These are phyloP conservation scores for Rhinatrema bivittatum DNA, from an alignment of 2,797 vertebrate genomes.

Conservation along the genomic window DNA sequence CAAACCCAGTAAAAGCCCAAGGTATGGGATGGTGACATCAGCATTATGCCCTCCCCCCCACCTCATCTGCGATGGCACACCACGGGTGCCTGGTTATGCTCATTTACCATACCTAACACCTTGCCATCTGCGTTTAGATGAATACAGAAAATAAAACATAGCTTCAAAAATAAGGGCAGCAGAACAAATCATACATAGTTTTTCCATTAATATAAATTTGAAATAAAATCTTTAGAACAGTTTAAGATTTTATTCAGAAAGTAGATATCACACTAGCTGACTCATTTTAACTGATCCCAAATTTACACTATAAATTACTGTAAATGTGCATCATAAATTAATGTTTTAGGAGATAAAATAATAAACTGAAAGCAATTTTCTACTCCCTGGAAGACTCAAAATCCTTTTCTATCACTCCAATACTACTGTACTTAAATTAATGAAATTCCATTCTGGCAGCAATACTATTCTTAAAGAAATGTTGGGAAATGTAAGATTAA, in stretches of 20 bases:
- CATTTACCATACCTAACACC: constrained; percentile 26
- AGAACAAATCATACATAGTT: not conserved
- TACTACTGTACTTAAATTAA: constrained; percentile 74
- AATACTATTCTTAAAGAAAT: constrained; percentile 63
- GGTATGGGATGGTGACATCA: no score
- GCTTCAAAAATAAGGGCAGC: not conserved
- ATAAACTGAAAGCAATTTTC: no score
- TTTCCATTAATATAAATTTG: constrained; percentile 9
- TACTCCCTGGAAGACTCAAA: constrained; percentile 58
- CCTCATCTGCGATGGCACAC: no score
- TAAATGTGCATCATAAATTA: constrained; percentile 57
- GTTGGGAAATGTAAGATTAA: constrained; percentile 65
- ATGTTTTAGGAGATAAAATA: constrained; percentile 43
- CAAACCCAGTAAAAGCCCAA: no score
- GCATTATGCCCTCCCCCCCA: no score
- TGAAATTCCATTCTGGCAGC: constrained; percentile 71
- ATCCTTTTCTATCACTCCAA: constrained; percentile 63
- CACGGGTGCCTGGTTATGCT: no score
- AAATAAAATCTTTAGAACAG: not conserved
- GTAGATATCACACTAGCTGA: constrained; percentile 1
- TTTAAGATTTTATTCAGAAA: not conserved
- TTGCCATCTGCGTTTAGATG: constrained; percentile 29
- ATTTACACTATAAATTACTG: constrained; percentile 54
- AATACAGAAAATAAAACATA: constrained; percentile 24
- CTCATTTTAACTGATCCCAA: constrained; percentile 34